Base-by-base conservation (phyloP, 2,113 vertebrate genomes). In the Oxygymnocypris stewartii region DNA sequence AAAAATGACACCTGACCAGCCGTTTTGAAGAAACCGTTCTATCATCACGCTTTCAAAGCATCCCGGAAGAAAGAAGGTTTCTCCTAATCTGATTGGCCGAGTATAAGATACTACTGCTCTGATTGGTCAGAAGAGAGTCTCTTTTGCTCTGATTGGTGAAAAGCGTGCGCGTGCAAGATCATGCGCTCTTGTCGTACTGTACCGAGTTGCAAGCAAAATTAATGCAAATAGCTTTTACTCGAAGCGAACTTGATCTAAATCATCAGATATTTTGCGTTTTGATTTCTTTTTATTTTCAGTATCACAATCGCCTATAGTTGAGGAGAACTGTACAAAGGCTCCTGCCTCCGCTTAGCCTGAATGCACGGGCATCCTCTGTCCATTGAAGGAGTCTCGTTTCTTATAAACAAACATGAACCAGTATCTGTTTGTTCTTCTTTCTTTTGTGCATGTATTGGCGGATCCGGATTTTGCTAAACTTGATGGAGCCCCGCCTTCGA, bases 401-500 rank as follows among this genome's bases (percentile, higher is more conserved):
- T n/a, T 14, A 14, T 8, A 25, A 14, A 44, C 35, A 49, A 73
- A 28, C 23, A 88, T 87, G 88, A 4, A 44, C 8, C 71, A 40
- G 31, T 78, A 5, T 47, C 9, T 69, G 2, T 1, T 37, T 11
- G 28, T 20, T 61, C 4, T 14, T 83, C 11, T 59, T 82, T 6
- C 44, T 16, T 63, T 16, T 40, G 25, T n/a, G 11, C 54, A 51
- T 10, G 83, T 83, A 12, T 40, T 84, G 1, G 93, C 90, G 87
- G 92, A 94, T 42, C 79, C 92, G 2, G 89, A 84, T 25, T 88
- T 90, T 61, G 79, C 87, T 23, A 91, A 91, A n/a, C 89, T 91
- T 6, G 95, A 95, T 86, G 94, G 93, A 80, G 89, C 92, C 51
- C 95, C 94, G 31, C 94, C 95, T 37, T 94, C 95, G 20, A 95